Percentiles rank a stretch among this genome's conserved stretches.
Conservation (phyloP, 2,888 invertebrate species). For the Melolontha melolontha region DNA sequence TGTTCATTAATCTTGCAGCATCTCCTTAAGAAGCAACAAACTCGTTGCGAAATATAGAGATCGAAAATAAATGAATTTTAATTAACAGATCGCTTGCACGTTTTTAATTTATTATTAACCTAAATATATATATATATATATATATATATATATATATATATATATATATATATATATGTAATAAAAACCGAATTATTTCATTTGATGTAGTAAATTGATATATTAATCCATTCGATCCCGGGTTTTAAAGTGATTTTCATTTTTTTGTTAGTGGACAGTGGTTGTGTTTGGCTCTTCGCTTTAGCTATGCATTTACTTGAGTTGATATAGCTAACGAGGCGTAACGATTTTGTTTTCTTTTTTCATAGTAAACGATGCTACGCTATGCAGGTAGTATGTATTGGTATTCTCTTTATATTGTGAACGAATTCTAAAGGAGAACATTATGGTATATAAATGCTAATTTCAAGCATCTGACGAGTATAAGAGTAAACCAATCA, state of each 20-base stretch:
- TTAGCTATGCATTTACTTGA: slow-evolving; percentile 36
- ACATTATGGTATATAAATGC: slow-evolving; percentile 8
- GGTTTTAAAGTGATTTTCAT: slow-evolving; percentile 25
- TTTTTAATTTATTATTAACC: too few relatives aligned
- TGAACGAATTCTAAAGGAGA: background rate
- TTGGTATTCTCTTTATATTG: background rate
- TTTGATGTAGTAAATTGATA: slow-evolving; percentile 24
- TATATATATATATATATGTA: slow-evolving; percentile 3
- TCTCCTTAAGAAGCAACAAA: too few relatives aligned
- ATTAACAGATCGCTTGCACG: too few relatives aligned
- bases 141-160: too few relatives aligned
- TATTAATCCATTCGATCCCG: slow-evolving; percentile 33
- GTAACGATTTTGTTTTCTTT: slow-evolving; percentile 34
- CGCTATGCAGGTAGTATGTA: slow-evolving; percentile 10
- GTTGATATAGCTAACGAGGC: slow-evolving; percentile 40
- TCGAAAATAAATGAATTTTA: too few relatives aligned
- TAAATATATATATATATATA: too few relatives aligned
- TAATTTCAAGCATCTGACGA: slow-evolving; percentile 25
- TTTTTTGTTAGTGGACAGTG: background rate
- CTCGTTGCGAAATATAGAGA: too few relatives aligned
- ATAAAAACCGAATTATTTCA: slow-evolving; percentile 2
- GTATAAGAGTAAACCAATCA: background rate
- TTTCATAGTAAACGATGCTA: slow-evolving; percentile 24
- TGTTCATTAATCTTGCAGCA: too few relatives aligned
- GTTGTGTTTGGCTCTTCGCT: slow-evolving; percentile 20